Conservation (phyloP, 2,113 vertebrate genomes). For the Caretta caretta region DNA sequence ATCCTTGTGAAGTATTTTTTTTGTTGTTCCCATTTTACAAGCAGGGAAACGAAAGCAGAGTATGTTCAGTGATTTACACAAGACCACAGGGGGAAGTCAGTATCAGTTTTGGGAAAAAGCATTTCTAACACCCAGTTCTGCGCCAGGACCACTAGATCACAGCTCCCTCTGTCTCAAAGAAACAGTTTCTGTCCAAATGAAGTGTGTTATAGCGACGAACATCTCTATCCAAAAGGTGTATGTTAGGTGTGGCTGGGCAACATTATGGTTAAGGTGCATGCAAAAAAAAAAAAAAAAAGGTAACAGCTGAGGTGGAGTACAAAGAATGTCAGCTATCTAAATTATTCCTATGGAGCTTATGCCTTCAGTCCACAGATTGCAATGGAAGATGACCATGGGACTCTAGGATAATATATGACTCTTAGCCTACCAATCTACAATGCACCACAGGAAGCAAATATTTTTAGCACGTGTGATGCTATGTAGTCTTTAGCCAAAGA, state of each 20-base stretch:
- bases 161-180: not conserved
- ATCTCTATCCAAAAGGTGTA: not conserved
- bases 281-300: not conserved
- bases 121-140: not conserved
- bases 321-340: not conserved
- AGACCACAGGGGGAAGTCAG: not conserved
- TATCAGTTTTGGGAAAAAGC: not conserved
- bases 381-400: accelerated
- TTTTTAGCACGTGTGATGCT: not conserved
- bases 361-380: accelerated
- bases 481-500: not conserved
- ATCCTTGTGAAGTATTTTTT: not conserved
- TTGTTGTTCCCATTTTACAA: not conserved
- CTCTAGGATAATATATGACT: not conserved
- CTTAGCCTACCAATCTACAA: not conserved
- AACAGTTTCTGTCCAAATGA: not conserved
- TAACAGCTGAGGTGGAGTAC: not conserved
- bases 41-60: not conserved
- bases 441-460: not conserved
- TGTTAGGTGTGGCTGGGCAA: not conserved
- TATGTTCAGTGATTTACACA: not conserved
- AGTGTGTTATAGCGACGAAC: not conserved
- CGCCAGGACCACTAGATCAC: not conserved
- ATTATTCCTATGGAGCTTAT: not conserved
- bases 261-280: not conserved